phyloP scores from a whole-genome alignment of 2,797 vertebrate species.

The Parauchenoglanis ngamensis region DNA sequence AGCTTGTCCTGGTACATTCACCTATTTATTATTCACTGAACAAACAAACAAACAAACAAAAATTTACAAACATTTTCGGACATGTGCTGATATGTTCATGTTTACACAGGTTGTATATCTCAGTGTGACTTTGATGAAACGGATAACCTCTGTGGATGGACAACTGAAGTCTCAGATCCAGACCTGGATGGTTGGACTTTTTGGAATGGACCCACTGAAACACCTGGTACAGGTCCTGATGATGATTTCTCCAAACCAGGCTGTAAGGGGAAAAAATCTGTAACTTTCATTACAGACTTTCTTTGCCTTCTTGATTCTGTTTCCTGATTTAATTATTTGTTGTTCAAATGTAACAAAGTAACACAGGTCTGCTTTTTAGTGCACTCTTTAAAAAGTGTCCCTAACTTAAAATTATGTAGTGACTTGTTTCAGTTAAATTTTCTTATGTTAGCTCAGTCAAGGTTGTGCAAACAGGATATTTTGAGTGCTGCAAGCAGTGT shows the following conservation, averaged over 20 bases:
- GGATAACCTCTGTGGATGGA: conserved; percentile 75
- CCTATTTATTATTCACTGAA: conserved; percentile 5
- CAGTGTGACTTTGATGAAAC: conserved; percentile 74
- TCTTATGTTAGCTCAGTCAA: not conserved
- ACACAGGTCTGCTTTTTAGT: not conserved
- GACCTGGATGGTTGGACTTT: conserved; percentile 62
- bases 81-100: not conserved
- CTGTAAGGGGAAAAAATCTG: conserved; percentile 65
- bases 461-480: not conserved
- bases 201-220: conserved; percentile 63
- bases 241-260: conserved; percentile 83
- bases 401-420: not conserved
- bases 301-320: not conserved
- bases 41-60: not conserved
- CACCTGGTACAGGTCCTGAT: conserved; percentile 71
- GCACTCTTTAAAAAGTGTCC: not conserved
- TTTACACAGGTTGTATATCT: conserved; percentile 69
- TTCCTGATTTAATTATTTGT: not conserved
- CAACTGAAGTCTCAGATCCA: conserved; percentile 27
- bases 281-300: not conserved
- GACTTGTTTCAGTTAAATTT: not conserved
- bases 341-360: not conserved
- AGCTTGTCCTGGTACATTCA: conserved; percentile 74
- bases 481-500: not conserved
- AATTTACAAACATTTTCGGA: not conserved